phyloP scores from a whole-genome alignment of 2,888 invertebrate species.

The Steinernema carpocapsae region DNA sequence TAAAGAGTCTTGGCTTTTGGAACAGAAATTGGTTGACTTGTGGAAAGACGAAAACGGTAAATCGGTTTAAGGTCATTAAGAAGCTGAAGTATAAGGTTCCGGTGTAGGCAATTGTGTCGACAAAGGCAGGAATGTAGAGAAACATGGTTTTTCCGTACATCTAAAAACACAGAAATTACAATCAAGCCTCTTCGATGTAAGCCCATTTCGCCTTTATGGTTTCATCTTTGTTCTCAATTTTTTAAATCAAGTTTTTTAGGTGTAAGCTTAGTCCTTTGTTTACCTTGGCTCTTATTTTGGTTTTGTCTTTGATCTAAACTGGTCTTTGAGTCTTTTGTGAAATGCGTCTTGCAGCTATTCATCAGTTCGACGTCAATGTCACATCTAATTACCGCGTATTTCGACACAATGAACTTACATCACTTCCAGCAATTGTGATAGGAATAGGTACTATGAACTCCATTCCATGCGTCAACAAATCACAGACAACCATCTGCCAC shows the following conservation, averaged over 20 bases:
- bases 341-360: neutral
- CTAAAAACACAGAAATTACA: conserved; percentile 33
- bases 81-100: conserved; percentile 43
- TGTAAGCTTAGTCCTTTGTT: no score
- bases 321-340: neutral
- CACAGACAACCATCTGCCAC: conserved; percentile 45
- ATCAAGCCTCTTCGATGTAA: no score
- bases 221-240: no score
- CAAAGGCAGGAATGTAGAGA: conserved; percentile 38
- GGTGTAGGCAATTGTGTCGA: conserved; percentile 44
- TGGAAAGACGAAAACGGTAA: conserved; percentile 42
- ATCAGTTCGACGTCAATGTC: neutral
- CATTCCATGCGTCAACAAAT: conserved; percentile 38
- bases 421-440: conserved; percentile 41
- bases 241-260: no score
- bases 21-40: conserved; percentile 38
- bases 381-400: neutral
- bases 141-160: conserved; percentile 41
- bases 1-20: conserved; percentile 24
- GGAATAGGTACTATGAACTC: conserved; percentile 44
- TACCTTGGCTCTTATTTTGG: no score
- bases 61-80: conserved; percentile 42
- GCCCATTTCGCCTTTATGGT: no score
- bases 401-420: conserved; percentile 32
- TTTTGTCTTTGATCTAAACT: no score